Evolutionary conservation across 2,113 vertebrate species (phyloP), one percentile per base, ranked within the genome.

Genomic region (Promerops cafer): DNA sequence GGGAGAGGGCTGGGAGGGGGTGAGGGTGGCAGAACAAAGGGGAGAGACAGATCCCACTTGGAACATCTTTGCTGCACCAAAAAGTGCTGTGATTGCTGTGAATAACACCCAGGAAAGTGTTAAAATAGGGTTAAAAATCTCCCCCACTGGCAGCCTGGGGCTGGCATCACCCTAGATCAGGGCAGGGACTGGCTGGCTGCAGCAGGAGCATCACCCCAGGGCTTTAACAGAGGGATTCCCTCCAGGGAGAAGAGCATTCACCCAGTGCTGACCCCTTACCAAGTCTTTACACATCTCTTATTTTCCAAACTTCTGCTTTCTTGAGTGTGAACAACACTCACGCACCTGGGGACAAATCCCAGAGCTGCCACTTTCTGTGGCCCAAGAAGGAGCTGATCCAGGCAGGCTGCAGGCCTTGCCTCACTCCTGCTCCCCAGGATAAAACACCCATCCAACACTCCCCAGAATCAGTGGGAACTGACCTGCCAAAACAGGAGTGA

Each of bases 401-500:
- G 54, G 31, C 1, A 2, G n/a, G 28, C 69, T 83, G 44, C 64
- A 53, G 53, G 42, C 31, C 13, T 56, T 7, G 28, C n/a, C 45
- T 33, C 54, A 4, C 37, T 30, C 37, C 65, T 70, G 49, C 71
- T 75, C 8, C 31, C 60, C 6, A 2, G 74, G 42, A 13, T 2
- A 10, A 50, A 53, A 10, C 53, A 11, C 27, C 21, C 68, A 26
- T 2, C 10, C 45, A 8, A 5, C 1, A 2, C 24, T 16, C 42
- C 81, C 60, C 30, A 5, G 16, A 49, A 40, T 5, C 71, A 15
- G 14, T 1, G 16, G 74, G 57, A 31, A 13, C 40, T 5, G 1
- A 39, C 19, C 80, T 65, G 54, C 64, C 37, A 23, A 47, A 30
- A 24, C 0, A 3, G 0, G 1, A 40, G 57, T 22, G 39, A 28